Evolutionary conservation across 2,113 vertebrate species (phyloP).

Genomic region (Myodes glareolus): DNA sequence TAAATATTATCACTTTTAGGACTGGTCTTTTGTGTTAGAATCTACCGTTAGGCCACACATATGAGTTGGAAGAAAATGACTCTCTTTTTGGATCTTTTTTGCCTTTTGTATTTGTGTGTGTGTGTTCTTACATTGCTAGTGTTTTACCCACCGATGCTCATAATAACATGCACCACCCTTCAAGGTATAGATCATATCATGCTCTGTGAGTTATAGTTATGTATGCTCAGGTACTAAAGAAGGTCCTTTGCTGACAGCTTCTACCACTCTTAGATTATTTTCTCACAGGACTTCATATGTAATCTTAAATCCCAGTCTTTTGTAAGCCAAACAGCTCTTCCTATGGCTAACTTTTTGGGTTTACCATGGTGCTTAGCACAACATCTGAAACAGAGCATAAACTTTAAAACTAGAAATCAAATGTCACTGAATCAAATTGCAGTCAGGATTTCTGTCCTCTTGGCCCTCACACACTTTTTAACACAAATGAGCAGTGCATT

Average conservation of each 20-base stretch:
- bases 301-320: not conserved
- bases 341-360: not conserved
- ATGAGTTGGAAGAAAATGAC: not conserved
- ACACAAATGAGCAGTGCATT: not conserved
- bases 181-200: not conserved
- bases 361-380: not conserved
- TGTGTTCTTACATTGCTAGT: not conserved
- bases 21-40: not conserved
- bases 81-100: not conserved
- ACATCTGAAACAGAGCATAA: not conserved
- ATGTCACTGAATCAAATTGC: not conserved
- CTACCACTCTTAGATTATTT: not conserved
- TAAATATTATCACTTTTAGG: not conserved
- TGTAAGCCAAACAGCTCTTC: not conserved
- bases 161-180: not conserved
- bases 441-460: not conserved
- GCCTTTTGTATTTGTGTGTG: not conserved
- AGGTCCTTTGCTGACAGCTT: not conserved
- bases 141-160: not conserved
- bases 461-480: not conserved
- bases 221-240: not conserved
- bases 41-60: too few relatives aligned
- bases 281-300: not conserved
- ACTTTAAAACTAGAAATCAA: not conserved
- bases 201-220: not conserved